Conservation (phyloP, 2,888 invertebrate genomes). For the Trissolcus japonicus region DNA sequence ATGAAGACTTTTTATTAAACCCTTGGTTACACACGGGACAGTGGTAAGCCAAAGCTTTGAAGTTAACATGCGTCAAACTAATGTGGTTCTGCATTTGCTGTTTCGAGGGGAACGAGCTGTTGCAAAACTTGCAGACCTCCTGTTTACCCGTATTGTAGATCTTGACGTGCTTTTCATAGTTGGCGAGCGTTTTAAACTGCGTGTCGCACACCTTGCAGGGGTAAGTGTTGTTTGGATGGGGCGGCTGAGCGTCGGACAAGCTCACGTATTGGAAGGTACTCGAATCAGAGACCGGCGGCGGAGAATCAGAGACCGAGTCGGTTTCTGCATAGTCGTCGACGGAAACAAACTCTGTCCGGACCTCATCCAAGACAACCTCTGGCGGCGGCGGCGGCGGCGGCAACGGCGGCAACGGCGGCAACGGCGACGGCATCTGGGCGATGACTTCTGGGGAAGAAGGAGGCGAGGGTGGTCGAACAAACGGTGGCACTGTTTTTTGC, state of each 20-base stretch:
- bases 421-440: background rate
- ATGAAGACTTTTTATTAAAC: slow-evolving; percentile 12
- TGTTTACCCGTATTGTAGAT: slow-evolving; percentile 4
- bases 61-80: slow-evolving; percentile 26
- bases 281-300: background rate
- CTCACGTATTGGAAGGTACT: background rate
- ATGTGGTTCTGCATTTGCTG: slow-evolving; percentile 17
- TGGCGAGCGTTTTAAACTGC: slow-evolving; percentile 37
- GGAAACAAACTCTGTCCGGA: background rate
- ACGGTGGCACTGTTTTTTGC: too few relatives aligned
- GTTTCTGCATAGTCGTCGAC: background rate
- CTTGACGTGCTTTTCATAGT: slow-evolving; percentile 38
- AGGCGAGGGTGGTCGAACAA: too few relatives aligned
- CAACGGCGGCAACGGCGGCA: background rate
- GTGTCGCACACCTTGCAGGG: slow-evolving; percentile 44
- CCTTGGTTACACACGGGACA: slow-evolving; percentile 50
- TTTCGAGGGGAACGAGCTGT: slow-evolving; percentile 25
- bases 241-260: background rate
- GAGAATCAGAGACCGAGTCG: background rate
- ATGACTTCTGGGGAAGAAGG: too few relatives aligned
- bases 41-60: background rate
- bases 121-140: slow-evolving; percentile 21
- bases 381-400: background rate
- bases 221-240: background rate
- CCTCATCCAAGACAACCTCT: background rate